A percentile compares a stretch with the other conserved stretches of the same genome.
These are phyloP conservation scores for Odontocerum albicorne DNA, from an alignment of 2,888 invertebrate genomes.

Conservation along the genomic window DNA sequence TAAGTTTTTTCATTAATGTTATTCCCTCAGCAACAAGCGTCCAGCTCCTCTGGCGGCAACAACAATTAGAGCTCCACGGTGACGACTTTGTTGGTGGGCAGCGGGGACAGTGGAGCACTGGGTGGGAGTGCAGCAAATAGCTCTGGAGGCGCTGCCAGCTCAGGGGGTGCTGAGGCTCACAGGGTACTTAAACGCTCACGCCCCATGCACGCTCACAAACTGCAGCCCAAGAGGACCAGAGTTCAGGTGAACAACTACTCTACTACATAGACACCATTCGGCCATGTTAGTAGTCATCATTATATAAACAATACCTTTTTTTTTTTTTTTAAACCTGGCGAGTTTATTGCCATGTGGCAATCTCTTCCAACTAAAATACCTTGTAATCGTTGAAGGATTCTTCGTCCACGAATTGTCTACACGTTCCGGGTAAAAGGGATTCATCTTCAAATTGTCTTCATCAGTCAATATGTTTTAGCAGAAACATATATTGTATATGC, in stretches of 20 bases:
- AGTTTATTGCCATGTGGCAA: too few species aligned
- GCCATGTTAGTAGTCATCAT: neutral
- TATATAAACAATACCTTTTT: too few species aligned
- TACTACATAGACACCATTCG: neutral
- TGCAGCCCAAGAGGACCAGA: slow-evolving; percentile 38
- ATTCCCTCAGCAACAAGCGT: slow-evolving; percentile 44
- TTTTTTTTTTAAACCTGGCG: too few species aligned
- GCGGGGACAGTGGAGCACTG: slow-evolving; percentile 61
- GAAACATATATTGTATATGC: too few species aligned
- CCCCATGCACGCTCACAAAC: slow-evolving; percentile 33
- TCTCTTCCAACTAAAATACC: too few species aligned
- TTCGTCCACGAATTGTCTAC: too few species aligned
- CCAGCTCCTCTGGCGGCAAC: slow-evolving; percentile 57
- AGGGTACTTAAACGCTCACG: slow-evolving; percentile 35
- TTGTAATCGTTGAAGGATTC: too few species aligned
- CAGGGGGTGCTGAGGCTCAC: slow-evolving; percentile 45
- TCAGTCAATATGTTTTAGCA: too few species aligned
- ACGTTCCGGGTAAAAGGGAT: too few species aligned
- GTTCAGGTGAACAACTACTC: too few species aligned
- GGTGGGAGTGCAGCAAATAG: slow-evolving; percentile 54
- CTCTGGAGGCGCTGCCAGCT: slow-evolving; percentile 51
- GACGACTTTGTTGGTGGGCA: slow-evolving; percentile 63
- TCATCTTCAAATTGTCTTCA: too few species aligned
- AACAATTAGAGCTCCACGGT: slow-evolving; percentile 54
- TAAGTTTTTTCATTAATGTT: too few species aligned